Percentiles rank a stretch among this genome's conserved stretches.
These are phyloP conservation scores for Sebastes hubbsi DNA, from an alignment of 2,797 vertebrate species.

Conservation along the genomic window DNA sequence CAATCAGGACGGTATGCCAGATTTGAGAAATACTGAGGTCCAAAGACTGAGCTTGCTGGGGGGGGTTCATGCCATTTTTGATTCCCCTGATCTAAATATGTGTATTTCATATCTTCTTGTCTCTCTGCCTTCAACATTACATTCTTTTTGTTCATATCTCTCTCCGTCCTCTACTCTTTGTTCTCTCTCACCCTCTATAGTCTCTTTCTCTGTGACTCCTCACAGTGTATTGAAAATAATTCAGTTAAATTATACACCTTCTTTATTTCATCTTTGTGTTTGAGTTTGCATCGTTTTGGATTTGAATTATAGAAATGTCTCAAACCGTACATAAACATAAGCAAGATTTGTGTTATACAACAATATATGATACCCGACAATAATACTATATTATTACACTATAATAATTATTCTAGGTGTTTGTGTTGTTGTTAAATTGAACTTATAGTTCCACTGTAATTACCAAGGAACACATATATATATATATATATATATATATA, in stretches of 20 bases:
- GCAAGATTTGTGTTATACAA: background rate
- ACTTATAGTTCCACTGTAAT: background rate
- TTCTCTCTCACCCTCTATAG: background rate
- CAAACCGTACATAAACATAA: background rate
- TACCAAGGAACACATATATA: background rate
- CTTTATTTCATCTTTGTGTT: background rate
- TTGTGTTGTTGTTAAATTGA: background rate
- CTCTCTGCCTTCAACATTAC: background rate
- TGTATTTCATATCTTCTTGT: background rate
- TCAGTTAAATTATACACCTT: background rate
- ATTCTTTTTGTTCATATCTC: background rate
- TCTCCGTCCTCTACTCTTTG: background rate
- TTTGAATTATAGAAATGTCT: background rate
- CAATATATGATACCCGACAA: background rate
- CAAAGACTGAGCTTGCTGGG: background rate
- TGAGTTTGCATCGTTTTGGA: background rate
- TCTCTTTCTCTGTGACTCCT: background rate
- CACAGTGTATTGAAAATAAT: background rate
- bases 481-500: background rate
- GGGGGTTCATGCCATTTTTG: background rate
- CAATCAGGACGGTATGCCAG: background rate
- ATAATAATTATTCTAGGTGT: background rate
- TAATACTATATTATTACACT: background rate
- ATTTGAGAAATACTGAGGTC: background rate
- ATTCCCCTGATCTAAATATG: background rate